Evolutionary conservation across 2,113 vertebrate species (phyloP).

Genomic region (Oryctolagus cuniculus): mOryCun1.1 NC_091451.1:32711001-32711500

Average conservation of each 20-base stretch:
- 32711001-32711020: not conserved
- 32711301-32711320: not conserved
- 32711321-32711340: not conserved
- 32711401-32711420: not conserved
- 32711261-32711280: not conserved
- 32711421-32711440: not conserved
- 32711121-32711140: fast-evolving
- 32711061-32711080: not conserved
- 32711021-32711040: not conserved
- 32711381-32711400: not conserved
- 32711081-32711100: not conserved
- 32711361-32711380: not conserved
- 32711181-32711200: not conserved
- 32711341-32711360: not conserved
- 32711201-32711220: not conserved
- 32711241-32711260: not conserved
- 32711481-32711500: not conserved
- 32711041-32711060: not conserved
- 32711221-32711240: not conserved
- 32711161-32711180: not conserved
- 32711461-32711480: too few species aligned
- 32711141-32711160: not conserved
- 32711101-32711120: not conserved
- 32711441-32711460: fast-evolving
- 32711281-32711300: not conserved